phyloP scores from a whole-genome alignment of 2,888 invertebrate species.

The Beris chalybata region DNA sequence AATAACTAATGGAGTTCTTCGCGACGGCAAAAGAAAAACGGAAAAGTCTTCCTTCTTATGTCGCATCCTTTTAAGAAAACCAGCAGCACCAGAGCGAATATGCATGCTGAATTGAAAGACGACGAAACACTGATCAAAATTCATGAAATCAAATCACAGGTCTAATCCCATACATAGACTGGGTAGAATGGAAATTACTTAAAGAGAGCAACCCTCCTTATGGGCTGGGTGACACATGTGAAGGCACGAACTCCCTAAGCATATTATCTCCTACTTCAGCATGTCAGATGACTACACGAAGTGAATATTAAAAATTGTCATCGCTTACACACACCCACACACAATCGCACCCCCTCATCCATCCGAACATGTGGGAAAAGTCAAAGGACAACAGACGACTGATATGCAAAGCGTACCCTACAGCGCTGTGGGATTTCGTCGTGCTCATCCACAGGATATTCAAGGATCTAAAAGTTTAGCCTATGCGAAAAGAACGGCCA shows the following conservation, averaged over 20 bases:
- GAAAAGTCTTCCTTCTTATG: constrained; percentile 7
- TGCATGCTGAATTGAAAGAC: constrained; percentile 26
- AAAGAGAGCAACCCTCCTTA: constrained; percentile 6
- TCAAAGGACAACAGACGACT: not conserved
- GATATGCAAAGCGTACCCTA: not conserved
- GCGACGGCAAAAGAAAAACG: not conserved
- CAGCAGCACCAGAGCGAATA: constrained; percentile 3
- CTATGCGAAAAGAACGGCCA: too few relatives aligned
- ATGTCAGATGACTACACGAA: constrained; percentile 8
- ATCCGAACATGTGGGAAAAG: not conserved
- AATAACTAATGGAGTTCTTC: constrained; percentile 18
- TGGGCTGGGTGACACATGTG: constrained; percentile 11
- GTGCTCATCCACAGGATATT: too few relatives aligned
- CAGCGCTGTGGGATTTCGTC: too few relatives aligned
- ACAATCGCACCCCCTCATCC: not conserved
- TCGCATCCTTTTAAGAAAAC: not conserved
- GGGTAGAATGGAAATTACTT: constrained; percentile 23
- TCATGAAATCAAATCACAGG: constrained; percentile 33
- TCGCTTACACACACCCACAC: not conserved
- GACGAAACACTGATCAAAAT: constrained; percentile 26
- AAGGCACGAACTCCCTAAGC: constrained; percentile 15
- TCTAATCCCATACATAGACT: constrained; percentile 19
- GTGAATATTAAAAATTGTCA: constrained; percentile 21
- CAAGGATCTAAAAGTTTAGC: too few relatives aligned
- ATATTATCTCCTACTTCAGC: constrained; percentile 18